Evolutionary conservation across 2,113 vertebrate species (phyloP).

Genomic region (Eira barbara): DNA sequence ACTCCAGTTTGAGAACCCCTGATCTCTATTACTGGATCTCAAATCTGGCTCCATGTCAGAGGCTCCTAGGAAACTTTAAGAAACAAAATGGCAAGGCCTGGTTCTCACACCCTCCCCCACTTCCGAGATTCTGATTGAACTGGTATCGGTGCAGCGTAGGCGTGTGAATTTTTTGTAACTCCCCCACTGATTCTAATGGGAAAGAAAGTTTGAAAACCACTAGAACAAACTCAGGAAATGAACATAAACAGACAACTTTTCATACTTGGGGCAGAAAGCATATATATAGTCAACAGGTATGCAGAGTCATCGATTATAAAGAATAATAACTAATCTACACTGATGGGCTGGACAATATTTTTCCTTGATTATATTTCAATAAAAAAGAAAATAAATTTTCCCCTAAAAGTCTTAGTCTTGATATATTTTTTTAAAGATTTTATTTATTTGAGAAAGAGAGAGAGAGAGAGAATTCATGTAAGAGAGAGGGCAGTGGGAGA

Average conservation of each 20-base stretch:
- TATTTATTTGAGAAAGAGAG: not conserved
- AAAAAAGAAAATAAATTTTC: not conserved
- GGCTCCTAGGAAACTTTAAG: not conserved
- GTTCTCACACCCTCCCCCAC: not conserved
- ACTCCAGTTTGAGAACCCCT: not conserved
- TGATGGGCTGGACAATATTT: not conserved
- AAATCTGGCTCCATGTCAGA: not conserved
- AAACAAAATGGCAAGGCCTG: not conserved
- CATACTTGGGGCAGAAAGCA: not conserved
- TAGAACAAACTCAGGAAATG: not conserved
- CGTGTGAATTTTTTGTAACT: not conserved
- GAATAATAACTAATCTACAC: not conserved
- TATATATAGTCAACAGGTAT: not conserved
- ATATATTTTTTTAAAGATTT: not conserved
- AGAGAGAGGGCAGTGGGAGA: not conserved
- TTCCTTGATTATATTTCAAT: not conserved
- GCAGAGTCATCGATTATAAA: not conserved
- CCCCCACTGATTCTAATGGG: not conserved
- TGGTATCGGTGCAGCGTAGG: not conserved
- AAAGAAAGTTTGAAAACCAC: not conserved
- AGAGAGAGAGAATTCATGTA: not conserved
- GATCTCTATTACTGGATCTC: not conserved
- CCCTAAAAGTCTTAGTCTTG: not conserved
- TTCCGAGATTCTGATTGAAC: conserved; percentile 7
- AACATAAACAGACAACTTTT: not conserved